Base-by-base conservation (phyloP, 1,140 invertebrate species). In the Papilio glaucus region DNA sequence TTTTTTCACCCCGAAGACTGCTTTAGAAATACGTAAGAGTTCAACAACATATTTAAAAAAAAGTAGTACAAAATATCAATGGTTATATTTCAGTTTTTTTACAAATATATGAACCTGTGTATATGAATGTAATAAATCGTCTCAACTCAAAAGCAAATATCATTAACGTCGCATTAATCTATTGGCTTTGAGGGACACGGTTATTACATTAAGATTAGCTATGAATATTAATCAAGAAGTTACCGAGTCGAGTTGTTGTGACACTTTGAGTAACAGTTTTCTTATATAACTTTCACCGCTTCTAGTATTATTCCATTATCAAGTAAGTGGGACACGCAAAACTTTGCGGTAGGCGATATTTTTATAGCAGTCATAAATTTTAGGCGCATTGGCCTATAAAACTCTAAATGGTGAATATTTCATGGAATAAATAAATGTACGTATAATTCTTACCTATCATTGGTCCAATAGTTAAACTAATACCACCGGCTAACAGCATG, bases 401-500 rank as follows among this genome's bases (percentile, higher is more conserved):
- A 65, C 8, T 9, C 37, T 39, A 21, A 37, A 65, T n/a, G 15
- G 10, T 39, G 18, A 38, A 62, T 62, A 33, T 60, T 24, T 26
- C 18, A 41, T 41, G 12, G 13, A 41, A 13, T 41, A n/a, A 41
- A 41, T 4, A 12, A 41, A 41, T 13, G 10, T 12, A 65, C 6
- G 10, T 15, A 9, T 5, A 9, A 75, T 45, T 72, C 86, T 87
- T 75, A 94, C 93, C 93, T 67, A 93, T 90, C 76, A 88, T 81
- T 49, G 91, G 90, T 69, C 92, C 90, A 21, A 93, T 76, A 15
- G 82, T 86, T 26, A 94, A 79, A 53, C 89, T 92, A 41, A 93
- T 78, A 0, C 72, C 83, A 53, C 93, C 93, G 71, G 89, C 86
- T 8, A 94, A 82, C 18, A 95, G 90, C 94, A 95, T 95, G 74